phyloP scores from a whole-genome alignment of 64 coral and sea anemone species.

The Catalaphyllia jardinei region DNA sequence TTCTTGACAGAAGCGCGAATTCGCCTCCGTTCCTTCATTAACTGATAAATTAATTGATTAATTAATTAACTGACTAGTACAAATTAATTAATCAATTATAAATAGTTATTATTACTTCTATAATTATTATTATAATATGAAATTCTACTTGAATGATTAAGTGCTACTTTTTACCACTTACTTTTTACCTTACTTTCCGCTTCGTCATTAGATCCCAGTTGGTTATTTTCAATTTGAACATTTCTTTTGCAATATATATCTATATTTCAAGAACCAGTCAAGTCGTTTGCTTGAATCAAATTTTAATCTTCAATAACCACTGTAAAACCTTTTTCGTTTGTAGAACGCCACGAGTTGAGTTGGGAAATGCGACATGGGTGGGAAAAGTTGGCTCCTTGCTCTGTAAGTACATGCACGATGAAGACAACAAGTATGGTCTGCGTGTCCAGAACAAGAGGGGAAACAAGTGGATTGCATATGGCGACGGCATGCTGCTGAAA shows the following conservation, averaged over 20 bases:
- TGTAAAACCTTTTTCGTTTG: background rate
- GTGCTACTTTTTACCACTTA: too few species aligned
- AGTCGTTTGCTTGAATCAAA: background rate
- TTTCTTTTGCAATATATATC: too few species aligned
- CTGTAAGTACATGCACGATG: constrained; percentile 52
- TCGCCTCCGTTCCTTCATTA: too few species aligned
- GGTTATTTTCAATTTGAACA: too few species aligned
- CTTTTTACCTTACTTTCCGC: too few species aligned
- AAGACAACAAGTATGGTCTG: constrained; percentile 40
- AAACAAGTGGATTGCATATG: constrained; percentile 53
- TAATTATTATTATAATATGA: too few species aligned
- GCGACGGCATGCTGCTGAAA: constrained; percentile 38
- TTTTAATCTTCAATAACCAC: background rate
- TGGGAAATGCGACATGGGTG: background rate
- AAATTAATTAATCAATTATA: too few species aligned
- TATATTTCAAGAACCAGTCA: too few species aligned
- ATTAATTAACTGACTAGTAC: background rate
- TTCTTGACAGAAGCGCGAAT: too few species aligned
- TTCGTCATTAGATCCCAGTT: too few species aligned
- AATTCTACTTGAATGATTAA: too few species aligned
- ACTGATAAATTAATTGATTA: background rate
- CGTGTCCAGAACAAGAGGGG: constrained; percentile 33
- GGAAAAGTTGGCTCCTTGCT: constrained; percentile 1
- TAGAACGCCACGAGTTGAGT: constrained; percentile 40
- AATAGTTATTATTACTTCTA: too few species aligned